Evolutionary conservation across 2,113 vertebrate species (phyloP), one percentile per base, ranked within the genome.

Genomic region (Sapajus apella): DNA sequence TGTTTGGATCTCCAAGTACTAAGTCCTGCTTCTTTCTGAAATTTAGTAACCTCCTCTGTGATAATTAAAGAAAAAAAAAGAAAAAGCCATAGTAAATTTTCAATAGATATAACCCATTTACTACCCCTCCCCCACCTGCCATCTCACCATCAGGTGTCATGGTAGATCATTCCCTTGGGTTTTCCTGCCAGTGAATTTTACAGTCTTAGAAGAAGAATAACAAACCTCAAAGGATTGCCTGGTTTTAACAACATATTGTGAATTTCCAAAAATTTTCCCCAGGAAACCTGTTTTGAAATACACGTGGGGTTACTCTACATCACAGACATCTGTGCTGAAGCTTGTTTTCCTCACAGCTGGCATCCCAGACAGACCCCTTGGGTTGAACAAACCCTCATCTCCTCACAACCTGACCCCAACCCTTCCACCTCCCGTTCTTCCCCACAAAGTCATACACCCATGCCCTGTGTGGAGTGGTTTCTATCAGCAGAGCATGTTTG

Each of bases 201-300:
- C 17, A 58, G 18, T 87, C 70, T 61, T 75, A 13, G 32, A 43
- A 92, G 43, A 94, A 94, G 79, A 89, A 66, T 77, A 92, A 40
- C 27, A 93, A n/a, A 35, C 32, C 11, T 45, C 32, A 85, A 23
- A 90, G 23, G 30, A 79, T 66, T 87, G 21, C 81, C 56, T 75
- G 84, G 90, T 30, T 91, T 91, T 82, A 75, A 82, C 47, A 86
- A 58, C 85, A 89, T 75, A 50, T 20, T 94, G 66, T 50, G 79
- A 94, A 89, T 93, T 89, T 52, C 86, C 37, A 25, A 13, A 93
- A 91, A 61, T 61, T 30, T 72, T 40, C 79, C n/a, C 52, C 7
- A 77, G 82, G 89, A 97, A 93, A 87, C 23, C 1, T 3, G 56
- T 97, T 94, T 88, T 97, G 95, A 97, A 97, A 95, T 93, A 80